Evolutionary conservation across 1,140 invertebrate genomes (phyloP), one percentile per base, ranked within the genome.

Genomic region (Drosophila chauvacae): DNA sequence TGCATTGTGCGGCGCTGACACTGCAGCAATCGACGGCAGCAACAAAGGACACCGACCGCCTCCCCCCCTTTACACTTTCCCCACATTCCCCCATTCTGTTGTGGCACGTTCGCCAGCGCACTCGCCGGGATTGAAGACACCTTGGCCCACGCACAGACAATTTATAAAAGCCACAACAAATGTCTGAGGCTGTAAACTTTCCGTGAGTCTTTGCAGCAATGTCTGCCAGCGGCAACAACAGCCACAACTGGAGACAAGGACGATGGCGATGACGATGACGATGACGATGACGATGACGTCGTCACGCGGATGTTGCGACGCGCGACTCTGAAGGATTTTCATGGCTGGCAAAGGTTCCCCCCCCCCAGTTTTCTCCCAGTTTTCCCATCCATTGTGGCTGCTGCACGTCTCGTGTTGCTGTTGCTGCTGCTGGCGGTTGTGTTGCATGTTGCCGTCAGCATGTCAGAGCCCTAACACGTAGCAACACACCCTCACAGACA

Each of bases 81-180:
- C 16, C 26, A 20, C 50, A 13, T 7, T 33, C 13, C 10, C 26
- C 26, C 28, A 51, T 28, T 30, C n/a, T 7, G 28, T 35, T 53
- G 50, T 20, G 30, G 50, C 50, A 55, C 51, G 51, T 55, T 23
- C 1, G 18, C 7, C 45, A 14, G 4, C 16, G 4, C 16, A 42
- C n/a, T 11, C 26, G 20, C 16, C 4, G 13, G 28, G 39, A 50
- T 64, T 48, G 62, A 50, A 64, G 51, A 79, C 68, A 83, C 84
- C 71, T 87, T 87, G 83, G 84, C 84, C 83, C 80, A 87, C 84
- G 84, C 77, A 80, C 80, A 74, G 80, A 87, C 84, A 88, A 87
- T 87, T 87, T 87, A 87, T 87, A 87, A 87, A 77, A 82, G 84
- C 85, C 84, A 84, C 84, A 87, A 88, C 84, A 87, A 84, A 88